Evolutionary conservation across 1,140 invertebrate genomes (phyloP).

Genomic region (Drosophila prosaltans): DNA sequence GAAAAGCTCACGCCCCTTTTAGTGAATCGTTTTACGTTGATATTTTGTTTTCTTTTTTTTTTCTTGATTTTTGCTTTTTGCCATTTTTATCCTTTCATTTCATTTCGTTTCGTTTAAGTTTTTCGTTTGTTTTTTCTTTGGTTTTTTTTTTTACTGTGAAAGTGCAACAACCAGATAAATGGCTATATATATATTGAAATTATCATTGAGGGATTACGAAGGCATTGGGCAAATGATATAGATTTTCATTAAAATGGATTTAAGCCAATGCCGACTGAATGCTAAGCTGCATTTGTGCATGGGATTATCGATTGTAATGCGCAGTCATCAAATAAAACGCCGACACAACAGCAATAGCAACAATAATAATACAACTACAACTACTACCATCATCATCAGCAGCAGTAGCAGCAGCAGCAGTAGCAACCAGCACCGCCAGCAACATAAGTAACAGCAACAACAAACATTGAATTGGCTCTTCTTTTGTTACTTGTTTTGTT

Average conservation of each 20-base stretch:
- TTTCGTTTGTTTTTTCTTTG: neutral
- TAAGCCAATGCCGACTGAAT: slow-evolving; percentile 63
- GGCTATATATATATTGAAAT: slow-evolving; percentile 10
- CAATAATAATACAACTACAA: slow-evolving; percentile 40
- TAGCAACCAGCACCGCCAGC: slow-evolving; percentile 44
- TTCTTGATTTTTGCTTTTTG: neutral
- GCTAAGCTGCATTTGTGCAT: slow-evolving; percentile 77
- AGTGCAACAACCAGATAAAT: slow-evolving; percentile 45
- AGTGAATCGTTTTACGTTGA: slow-evolving; percentile 10
- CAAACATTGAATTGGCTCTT: slow-evolving; percentile 56
- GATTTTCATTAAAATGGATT: slow-evolving; percentile 76
- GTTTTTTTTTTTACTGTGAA: slow-evolving; percentile 30
- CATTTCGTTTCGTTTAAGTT: neutral
- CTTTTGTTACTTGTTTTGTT: slow-evolving; percentile 14
- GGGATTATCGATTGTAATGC: slow-evolving; percentile 80
- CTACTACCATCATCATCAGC: slow-evolving; percentile 37
- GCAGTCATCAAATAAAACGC: slow-evolving; percentile 76
- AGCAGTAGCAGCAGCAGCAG: slow-evolving; percentile 19
- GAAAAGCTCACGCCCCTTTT: slow-evolving; percentile 53
- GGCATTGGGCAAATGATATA: neutral
- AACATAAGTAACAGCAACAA: slow-evolving; percentile 24
- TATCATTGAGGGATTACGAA: slow-evolving; percentile 4
- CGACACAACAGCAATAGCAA: slow-evolving; percentile 47
- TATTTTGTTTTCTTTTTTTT: neutral
- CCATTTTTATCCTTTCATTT: slow-evolving; percentile 12